Evolutionary conservation across 2,113 vertebrate species (phyloP).

Genomic region (Pangasianodon gigas): DNA sequence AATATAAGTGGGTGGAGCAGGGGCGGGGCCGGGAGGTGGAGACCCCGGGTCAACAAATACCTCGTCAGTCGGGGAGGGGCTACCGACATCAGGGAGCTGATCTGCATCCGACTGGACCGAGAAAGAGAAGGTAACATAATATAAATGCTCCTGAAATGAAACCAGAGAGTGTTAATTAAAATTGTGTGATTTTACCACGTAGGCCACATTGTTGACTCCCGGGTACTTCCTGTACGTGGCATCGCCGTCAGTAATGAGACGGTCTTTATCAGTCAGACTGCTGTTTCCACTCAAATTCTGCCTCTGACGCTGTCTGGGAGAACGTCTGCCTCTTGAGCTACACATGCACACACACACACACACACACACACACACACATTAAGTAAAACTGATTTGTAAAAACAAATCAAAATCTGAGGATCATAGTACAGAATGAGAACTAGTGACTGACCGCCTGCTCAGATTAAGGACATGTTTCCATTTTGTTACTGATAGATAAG

Average conservation of each 20-base stretch:
- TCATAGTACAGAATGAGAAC: neutral
- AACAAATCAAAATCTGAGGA: neutral
- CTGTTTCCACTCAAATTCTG: conserved; percentile 80
- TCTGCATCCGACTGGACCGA: conserved; percentile 86
- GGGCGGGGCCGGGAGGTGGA: conserved; percentile 66
- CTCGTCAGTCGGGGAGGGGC: conserved; percentile 80
- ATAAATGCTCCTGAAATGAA: neutral
- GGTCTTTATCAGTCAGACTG: conserved; percentile 76
- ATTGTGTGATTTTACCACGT: conserved; percentile 79
- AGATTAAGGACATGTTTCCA: neutral
- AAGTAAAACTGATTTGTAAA: neutral
- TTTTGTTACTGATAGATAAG: neutral
- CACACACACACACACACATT: neutral
- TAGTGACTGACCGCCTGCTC: neutral
- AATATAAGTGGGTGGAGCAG: conserved; percentile 80
- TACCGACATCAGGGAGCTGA: conserved; percentile 81
- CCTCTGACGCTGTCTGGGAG: conserved; percentile 83
- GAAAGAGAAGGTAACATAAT: neutral
- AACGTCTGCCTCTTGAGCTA: conserved; percentile 82
- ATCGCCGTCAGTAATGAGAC: conserved; percentile 86
- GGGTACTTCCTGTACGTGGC: conserved; percentile 94
- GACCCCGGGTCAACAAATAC: conserved; percentile 76
- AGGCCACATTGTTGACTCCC: conserved; percentile 94
- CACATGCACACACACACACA: conserved; percentile 17
- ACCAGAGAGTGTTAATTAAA: neutral